Percentiles rank a stretch among this genome's conserved stretches.
phyloP scores from a whole-genome alignment of 2,113 vertebrate genomes.

The Alethe castanea region DNA sequence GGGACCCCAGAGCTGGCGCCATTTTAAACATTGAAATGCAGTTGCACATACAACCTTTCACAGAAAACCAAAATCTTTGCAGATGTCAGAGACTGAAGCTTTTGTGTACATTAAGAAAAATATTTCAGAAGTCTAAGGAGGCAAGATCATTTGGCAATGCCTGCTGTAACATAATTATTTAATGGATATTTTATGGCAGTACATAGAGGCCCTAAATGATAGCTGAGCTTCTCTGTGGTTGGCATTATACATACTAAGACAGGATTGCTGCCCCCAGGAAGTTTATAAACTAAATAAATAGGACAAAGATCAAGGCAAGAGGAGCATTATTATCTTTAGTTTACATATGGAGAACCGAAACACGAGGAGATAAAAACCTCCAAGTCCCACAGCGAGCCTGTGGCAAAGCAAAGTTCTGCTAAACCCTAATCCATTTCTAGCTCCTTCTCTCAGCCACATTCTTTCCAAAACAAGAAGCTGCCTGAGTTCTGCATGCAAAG shows the following conservation, averaged over 20 bases:
- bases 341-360: background rate
- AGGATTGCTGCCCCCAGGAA: background rate
- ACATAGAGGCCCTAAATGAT: background rate
- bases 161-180: background rate
- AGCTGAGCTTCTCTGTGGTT: conserved; percentile 4
- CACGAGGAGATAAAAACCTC: background rate
- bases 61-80: background rate
- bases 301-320: conserved; percentile 27
- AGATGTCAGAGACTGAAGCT: background rate
- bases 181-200: background rate
- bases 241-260: background rate
- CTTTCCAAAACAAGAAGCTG: background rate
- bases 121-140: background rate
- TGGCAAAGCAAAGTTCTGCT: background rate
- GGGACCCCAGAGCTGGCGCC: background rate
- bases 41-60: background rate
- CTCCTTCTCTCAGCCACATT: background rate
- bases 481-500: background rate
- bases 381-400: background rate
- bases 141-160: background rate
- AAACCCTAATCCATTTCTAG: background rate
- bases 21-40: background rate
- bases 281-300: conserved; percentile 30
- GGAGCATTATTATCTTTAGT: conserved; percentile 13
- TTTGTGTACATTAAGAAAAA: background rate